Percentiles rank a stretch among this genome's conserved stretches.
phyloP scores from a whole-genome alignment of 2,888 invertebrate species.

The Clanis bilineata region DNA sequence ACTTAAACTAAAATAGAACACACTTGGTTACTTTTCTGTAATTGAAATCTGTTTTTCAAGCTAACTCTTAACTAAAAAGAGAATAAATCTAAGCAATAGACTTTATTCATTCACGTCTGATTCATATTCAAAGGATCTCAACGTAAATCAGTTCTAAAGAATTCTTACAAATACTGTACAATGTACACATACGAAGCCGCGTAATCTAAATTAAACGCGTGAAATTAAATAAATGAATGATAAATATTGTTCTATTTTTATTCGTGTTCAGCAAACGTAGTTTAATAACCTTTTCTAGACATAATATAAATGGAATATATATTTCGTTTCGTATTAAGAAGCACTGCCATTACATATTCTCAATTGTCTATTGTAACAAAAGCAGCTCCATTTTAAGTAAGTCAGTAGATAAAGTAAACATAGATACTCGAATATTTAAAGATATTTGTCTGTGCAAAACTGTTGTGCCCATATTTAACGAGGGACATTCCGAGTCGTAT shows the following conservation, averaged over 20 bases:
- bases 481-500: neutral
- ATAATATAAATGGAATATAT: neutral
- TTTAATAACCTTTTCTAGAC: neutral
- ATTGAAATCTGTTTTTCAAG: no score
- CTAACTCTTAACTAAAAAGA: no score
- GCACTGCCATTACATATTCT: neutral
- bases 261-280: neutral
- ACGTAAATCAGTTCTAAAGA: no score
- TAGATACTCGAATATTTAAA: neutral
- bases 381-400: neutral
- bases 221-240: neutral
- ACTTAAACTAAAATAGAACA: no score
- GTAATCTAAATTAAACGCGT: no score
- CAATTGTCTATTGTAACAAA: neutral
- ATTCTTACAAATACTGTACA: no score
- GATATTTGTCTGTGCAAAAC: neutral
- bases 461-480: neutral
- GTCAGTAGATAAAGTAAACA: slow-evolving; percentile 6
- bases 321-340: neutral
- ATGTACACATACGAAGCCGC: no score
- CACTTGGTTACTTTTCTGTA: no score
- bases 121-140: no score
- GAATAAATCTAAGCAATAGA: no score
- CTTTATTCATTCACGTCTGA: no score
- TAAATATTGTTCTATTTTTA: neutral